Base-by-base conservation (phyloP, 2,888 invertebrate species). In the Tipula confusa region DNA sequence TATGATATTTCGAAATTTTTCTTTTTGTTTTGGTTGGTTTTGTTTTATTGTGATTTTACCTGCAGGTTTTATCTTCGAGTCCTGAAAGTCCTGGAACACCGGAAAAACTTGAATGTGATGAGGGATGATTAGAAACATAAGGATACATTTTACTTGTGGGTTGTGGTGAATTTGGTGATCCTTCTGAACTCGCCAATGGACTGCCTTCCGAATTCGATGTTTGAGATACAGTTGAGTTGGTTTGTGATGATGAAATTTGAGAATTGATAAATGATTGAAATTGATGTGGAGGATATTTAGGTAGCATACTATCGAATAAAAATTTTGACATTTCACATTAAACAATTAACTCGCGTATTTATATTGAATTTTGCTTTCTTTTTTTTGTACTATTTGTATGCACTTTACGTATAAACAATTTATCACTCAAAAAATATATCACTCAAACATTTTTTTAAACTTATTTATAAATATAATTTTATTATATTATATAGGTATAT, bases 281-380 rank as follows among this genome's bases (percentile, higher is more conserved):
- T 90, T 93, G 90, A 82, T 82, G 82, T 82, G 82, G 33, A 90
- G 92, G 96, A 92, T 97, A 97, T 93, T 97, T 97, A 88, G 97
- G 97, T 92, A 97, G 95, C 96, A 97, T 97, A 93, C 96, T 96
- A 95, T 97, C 97, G 92, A 97, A 95, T 93, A 96, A 96, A 93
- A 97, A 97, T 94, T 97, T 97, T 93, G 96, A 96, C 97, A 97
- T 97, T 93, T 94, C 94, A 92, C 92, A 89, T 89, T 64, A 24
- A 64, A 64, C 64, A 64, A 64, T 64, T 24, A 64, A 64, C 64
- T 24, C 64, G 88, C 86, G 87, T 88, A 87, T 86, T 87, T 64
- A 64, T 64, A 64, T 64, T n/a, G 43, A 43, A 43, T 15, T 18
- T 64, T 13, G 9, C 38, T 38, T 38, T n/a, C 33, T 38, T 64